Evolutionary conservation across 2,888 invertebrate genomes (phyloP).

Genomic region (Chydorus sphaericus): DNA sequence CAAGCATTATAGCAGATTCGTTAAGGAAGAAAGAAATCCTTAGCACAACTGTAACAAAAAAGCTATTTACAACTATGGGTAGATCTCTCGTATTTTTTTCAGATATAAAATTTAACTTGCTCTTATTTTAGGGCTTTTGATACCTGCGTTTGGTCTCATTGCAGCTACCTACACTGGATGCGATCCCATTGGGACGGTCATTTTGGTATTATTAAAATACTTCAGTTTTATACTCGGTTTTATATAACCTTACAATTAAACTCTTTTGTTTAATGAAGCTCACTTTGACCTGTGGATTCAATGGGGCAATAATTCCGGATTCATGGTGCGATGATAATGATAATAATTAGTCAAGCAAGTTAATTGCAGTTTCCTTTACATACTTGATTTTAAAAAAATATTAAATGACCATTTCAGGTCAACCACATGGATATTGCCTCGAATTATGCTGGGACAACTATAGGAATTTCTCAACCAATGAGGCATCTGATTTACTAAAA

Average conservation of each 20-base stretch:
- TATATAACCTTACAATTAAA: too few relatives aligned
- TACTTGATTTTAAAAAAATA: too few relatives aligned
- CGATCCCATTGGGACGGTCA: slow-evolving; percentile 57
- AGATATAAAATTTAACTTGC: not conserved
- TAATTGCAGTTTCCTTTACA: too few relatives aligned
- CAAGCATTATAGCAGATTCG: slow-evolving; percentile 64
- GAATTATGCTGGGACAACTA: slow-evolving; percentile 64
- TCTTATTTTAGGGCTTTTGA: slow-evolving; percentile 17
- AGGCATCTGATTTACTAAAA: too few relatives aligned
- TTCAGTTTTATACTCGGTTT: too few relatives aligned
- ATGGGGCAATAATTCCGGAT: slow-evolving; percentile 37
- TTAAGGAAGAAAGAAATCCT: slow-evolving; percentile 56
- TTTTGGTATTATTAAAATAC: slow-evolving; percentile 43
- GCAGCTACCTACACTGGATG: slow-evolving; percentile 76
- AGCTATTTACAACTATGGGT: slow-evolving; percentile 73
- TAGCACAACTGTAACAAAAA: slow-evolving; percentile 61
- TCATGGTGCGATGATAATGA: slow-evolving; percentile 1
- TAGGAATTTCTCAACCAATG: slow-evolving; percentile 67
- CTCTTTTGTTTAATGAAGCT: slow-evolving; percentile 11
- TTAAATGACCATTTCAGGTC: slow-evolving; percentile 28
- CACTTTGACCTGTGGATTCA: slow-evolving; percentile 55
- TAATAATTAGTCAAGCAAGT: not conserved
- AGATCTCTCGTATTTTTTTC: slow-evolving; percentile 34
- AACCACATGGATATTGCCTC: slow-evolving; percentile 76
- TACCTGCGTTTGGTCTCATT: slow-evolving; percentile 56